A percentile compares a stretch with the other conserved stretches of the same genome.
Conservation (phyloP, 92 coral and sea anemone genomes). For the Zoanthus gigantus region DNA sequence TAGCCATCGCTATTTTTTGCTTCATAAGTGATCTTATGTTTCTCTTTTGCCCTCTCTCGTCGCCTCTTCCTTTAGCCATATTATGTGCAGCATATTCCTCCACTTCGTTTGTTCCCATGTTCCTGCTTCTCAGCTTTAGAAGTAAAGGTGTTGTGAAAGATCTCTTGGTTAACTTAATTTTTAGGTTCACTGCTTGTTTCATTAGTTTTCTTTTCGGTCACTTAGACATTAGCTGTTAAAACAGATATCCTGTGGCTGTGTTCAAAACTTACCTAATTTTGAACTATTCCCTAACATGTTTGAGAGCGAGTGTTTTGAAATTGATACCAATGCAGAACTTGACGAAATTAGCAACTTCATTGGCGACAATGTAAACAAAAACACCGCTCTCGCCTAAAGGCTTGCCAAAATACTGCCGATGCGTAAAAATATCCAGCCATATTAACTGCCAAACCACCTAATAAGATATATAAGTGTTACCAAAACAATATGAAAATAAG, state of each 20-base stretch:
- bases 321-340: too few species aligned
- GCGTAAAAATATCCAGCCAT: background rate
- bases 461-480: background rate
- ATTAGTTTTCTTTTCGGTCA: conserved; percentile 18
- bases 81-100: conserved; percentile 8
- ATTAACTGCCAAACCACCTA: background rate
- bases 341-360: too few species aligned
- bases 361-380: too few species aligned
- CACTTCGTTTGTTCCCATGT: conserved; percentile 16
- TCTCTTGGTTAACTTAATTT: conserved; percentile 17
- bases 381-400: background rate
- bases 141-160: conserved; percentile 5
- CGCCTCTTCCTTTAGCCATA: conserved; percentile 1
- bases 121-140: conserved; percentile 1
- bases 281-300: too few species aligned
- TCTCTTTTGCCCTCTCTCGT: conserved; percentile 2
- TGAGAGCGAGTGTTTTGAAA: too few species aligned
- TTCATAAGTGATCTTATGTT: conserved; percentile 12
- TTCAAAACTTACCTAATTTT: too few species aligned
- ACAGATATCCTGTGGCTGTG: conserved; percentile 13
- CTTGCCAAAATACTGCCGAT: background rate
- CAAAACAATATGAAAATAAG: too few species aligned
- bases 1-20: conserved; percentile 31
- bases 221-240: conserved; percentile 5
- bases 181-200: conserved; percentile 6